Evolutionary conservation across 2,797 vertebrate genomes (phyloP).

Genomic region (Spea hammondii): DNA sequence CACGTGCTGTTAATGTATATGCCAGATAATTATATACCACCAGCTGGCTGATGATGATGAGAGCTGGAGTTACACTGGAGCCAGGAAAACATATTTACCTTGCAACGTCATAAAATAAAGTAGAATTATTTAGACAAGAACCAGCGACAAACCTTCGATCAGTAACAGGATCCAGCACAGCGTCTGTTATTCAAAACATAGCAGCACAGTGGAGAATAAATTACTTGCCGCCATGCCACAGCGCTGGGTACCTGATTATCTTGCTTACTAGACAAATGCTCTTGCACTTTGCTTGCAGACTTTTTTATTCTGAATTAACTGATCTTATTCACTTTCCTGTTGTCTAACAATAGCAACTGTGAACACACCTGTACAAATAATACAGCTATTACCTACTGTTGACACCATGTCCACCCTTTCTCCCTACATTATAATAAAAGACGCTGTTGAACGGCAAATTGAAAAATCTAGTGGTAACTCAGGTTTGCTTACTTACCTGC

Average conservation of each 20-base stretch:
- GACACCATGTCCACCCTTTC: constrained; percentile 65
- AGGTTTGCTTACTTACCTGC: constrained; percentile 58
- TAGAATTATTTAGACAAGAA: neutral
- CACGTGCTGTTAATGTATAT: no score
- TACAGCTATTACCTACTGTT: constrained; percentile 65
- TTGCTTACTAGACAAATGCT: neutral
- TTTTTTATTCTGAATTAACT: constrained; percentile 62
- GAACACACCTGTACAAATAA: constrained; percentile 77
- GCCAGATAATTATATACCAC: neutral
- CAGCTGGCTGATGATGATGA: neutral
- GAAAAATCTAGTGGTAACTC: constrained; percentile 65
- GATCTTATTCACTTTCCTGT: constrained; percentile 58
- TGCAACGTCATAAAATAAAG: neutral
- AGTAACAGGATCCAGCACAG: neutral
- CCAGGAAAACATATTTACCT: neutral
- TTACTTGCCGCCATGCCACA: neutral
- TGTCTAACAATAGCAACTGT: constrained; percentile 67
- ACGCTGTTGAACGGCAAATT: constrained; percentile 68
- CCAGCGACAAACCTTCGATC: neutral
- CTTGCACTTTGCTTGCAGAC: constrained; percentile 60
- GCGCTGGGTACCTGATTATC: constrained; percentile 5
- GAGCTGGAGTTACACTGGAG: neutral
- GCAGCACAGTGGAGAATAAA: neutral
- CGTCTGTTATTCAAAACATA: constrained; percentile 4
- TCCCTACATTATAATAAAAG: constrained; percentile 70